Evolutionary conservation across 2,797 vertebrate genomes (phyloP), one percentile per base, ranked within the genome.

Genomic region (Pteropus rufus): DNA sequence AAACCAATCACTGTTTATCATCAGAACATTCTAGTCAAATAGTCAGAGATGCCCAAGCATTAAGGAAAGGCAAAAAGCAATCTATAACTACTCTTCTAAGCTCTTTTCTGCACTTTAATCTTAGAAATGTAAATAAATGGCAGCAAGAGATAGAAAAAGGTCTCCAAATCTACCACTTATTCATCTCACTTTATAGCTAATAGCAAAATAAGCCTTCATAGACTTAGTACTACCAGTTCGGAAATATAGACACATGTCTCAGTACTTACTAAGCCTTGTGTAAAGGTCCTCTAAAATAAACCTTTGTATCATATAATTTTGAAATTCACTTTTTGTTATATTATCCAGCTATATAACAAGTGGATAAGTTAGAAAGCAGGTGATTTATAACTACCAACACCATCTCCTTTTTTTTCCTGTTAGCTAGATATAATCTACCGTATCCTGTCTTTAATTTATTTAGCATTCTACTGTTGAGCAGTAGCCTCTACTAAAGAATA

Each of bases 391-490:
- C 7, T 76, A 36, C 11, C 24, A 80, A 23, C 16, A 86, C 58
- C 49, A 23, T 64, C 89, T 75, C 31, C 12, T 26, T 1, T 87
- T 89, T 52, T 93, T 96, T 97, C 19, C 31, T 94, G 3, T 86
- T 94, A 89, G 21, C 44, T 95, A 81, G 67, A 80, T 81, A 85
- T 65, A 14, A 1, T 80, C 93, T 49, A 54, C 60, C 83, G 49
- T 94, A 41, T 41, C 76, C 70, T 44, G 2, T 0, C 90, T 97
- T 77, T 86, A 97, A 93, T 85, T 96, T 15, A 56, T 93, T 95
- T 96, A 89, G n/a, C 10, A 56, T 94, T 97, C 70, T 95, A 9
- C 23, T 87, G 76, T 62, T 89, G 86, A 98, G 85, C 41, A 97
- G 85, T 67, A 95, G 69, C 10, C 44, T 93, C 21, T 88, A 41